These are phyloP conservation scores for Pammene aurita DNA, from an alignment of 2,888 invertebrate species.

Conservation along the genomic window DNA sequence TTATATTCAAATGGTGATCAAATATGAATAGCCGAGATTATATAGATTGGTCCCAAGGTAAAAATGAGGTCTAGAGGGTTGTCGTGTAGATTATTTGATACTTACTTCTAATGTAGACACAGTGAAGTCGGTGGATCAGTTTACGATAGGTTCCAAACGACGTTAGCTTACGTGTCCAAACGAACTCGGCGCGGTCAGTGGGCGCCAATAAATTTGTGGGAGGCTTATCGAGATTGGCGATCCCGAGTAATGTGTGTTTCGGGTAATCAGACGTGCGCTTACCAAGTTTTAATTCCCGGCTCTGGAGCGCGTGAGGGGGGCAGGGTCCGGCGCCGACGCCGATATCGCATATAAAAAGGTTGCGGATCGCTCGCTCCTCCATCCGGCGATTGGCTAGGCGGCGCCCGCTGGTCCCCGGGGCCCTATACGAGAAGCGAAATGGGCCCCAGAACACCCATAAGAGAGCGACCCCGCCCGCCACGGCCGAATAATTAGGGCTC, in stretches of 20 bases:
- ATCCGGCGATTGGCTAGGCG: conserved; percentile 86
- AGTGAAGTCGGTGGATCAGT: conserved; percentile 5
- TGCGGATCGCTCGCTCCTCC: conserved; percentile 82
- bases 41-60: conserved; percentile 38
- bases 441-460: conserved; percentile 88
- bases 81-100: conserved; percentile 2
- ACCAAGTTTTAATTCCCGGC: conserved; percentile 78
- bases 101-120: conserved; percentile 1
- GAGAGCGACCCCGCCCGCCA: conserved; percentile 86
- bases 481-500: conserved; percentile 86
- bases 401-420: conserved; percentile 84
- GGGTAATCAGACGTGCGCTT: conserved; percentile 79
- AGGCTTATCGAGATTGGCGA: conserved; percentile 76
- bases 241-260: conserved; percentile 74
- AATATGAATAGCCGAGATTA: conserved; percentile 44
- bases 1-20: conserved; percentile 53
- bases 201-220: conserved; percentile 62
- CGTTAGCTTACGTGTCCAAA: conserved; percentile 19
- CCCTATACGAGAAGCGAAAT: conserved; percentile 86
- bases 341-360: conserved; percentile 83
- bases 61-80: conserved; percentile 41
- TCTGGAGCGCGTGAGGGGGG: conserved; percentile 54
- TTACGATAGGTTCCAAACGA: conserved; percentile 13
- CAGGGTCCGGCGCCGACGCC: conserved; percentile 74
- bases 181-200: conserved; percentile 26